Conservation (phyloP, 2,888 invertebrate genomes). For the Sinotaia quadrata region DNA sequence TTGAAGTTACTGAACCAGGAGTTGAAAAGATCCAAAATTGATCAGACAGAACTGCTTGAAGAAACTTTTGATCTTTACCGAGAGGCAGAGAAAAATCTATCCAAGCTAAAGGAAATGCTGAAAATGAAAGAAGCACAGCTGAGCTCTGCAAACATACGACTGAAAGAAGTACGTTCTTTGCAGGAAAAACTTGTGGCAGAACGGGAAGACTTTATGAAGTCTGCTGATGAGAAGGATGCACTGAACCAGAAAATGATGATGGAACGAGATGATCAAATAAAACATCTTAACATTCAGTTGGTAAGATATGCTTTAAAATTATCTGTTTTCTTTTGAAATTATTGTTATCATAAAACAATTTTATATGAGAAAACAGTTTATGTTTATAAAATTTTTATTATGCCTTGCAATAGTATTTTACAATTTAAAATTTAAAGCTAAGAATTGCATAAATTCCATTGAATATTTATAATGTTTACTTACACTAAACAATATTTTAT, state of each 20-base stretch:
- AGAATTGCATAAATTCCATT: too few species aligned
- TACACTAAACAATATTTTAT: too few species aligned
- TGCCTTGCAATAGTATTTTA: too few species aligned
- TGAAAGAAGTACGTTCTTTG: slow-evolving; percentile 26
- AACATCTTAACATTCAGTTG: slow-evolving; percentile 1
- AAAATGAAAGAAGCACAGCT: slow-evolving; percentile 50
- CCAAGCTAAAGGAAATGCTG: slow-evolving; percentile 46
- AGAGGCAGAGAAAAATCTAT: slow-evolving; percentile 49
- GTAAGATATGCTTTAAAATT: neutral
- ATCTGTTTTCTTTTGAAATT: too few species aligned
- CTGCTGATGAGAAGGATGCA: slow-evolving; percentile 30
- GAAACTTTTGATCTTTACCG: slow-evolving; percentile 51
- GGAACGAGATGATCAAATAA: slow-evolving; percentile 21
- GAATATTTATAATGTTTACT: too few species aligned
- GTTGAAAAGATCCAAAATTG: slow-evolving; percentile 43
- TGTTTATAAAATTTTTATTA: too few species aligned
- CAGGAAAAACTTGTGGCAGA: slow-evolving; percentile 26
- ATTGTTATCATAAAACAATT: too few species aligned
- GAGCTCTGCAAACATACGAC: slow-evolving; percentile 35
- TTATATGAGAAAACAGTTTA: too few species aligned
- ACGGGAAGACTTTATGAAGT: slow-evolving; percentile 18
- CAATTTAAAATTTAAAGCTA: too few species aligned
- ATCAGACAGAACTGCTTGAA: slow-evolving; percentile 39
- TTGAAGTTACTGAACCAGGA: slow-evolving; percentile 47
- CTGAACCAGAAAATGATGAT: slow-evolving; percentile 25